Evolutionary conservation across 2,797 vertebrate species (phyloP).

Genomic region (Meriones psammophilus): DNA sequence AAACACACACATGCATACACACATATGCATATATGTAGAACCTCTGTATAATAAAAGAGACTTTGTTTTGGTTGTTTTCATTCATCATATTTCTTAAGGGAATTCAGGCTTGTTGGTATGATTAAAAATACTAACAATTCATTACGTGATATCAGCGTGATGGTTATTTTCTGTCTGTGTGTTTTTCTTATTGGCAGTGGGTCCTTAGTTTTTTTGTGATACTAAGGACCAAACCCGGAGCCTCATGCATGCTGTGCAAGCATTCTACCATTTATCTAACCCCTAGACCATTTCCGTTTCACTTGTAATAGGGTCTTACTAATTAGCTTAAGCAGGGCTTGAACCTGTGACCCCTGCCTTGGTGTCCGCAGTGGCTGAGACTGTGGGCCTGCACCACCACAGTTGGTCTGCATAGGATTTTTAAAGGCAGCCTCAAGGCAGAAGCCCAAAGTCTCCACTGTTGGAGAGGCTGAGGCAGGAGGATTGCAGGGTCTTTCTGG

Average conservation of each 20-base stretch:
- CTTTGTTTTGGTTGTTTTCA: constrained; percentile 12
- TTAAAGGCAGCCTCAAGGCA: neutral
- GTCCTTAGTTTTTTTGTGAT: neutral
- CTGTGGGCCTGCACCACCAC: neutral
- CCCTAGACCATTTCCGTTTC: neutral
- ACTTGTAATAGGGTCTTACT: neutral
- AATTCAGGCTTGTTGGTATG: neutral
- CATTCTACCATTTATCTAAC: neutral
- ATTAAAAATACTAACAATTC: constrained; percentile 5
- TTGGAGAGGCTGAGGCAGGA: neutral
- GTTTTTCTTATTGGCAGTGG: neutral
- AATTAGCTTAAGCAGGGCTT: neutral
- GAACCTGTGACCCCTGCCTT: neutral
- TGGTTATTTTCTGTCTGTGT: constrained; percentile 29
- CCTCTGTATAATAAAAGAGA: constrained; percentile 2
- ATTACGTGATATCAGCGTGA: constrained; percentile 25
- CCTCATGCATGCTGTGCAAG: no score
- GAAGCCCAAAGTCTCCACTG: neutral
- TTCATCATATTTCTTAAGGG: constrained; percentile 15
- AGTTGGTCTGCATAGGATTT: neutral
- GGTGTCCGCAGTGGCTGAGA: neutral
- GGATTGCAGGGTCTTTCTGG: neutral
- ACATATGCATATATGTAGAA: neutral
- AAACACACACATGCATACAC: no score
- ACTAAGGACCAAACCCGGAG: neutral